Percentiles rank a stretch among this genome's conserved stretches.
These are phyloP conservation scores for Lithophane semibrunnea DNA, from an alignment of 2,888 invertebrate genomes.

Conservation along the genomic window DNA sequence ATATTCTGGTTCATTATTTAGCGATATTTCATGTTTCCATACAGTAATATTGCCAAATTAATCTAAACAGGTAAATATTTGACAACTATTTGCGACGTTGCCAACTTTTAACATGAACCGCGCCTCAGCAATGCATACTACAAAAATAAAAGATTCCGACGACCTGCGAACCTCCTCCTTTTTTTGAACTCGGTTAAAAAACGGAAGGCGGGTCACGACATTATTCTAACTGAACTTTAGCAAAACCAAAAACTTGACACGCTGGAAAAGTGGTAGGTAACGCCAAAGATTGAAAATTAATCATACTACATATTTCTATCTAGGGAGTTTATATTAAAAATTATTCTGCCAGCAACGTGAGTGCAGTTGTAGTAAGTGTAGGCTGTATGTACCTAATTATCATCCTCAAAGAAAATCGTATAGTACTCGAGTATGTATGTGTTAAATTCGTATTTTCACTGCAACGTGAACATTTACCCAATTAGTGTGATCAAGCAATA, in stretches of 20 bases:
- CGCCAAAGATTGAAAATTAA: not conserved
- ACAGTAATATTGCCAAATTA: too few relatives aligned
- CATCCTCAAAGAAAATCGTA: not conserved
- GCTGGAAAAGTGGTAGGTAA: not conserved
- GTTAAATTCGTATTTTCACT: not conserved
- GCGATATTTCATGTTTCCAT: too few relatives aligned
- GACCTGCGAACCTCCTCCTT: too few relatives aligned
- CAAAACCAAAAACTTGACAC: not conserved
- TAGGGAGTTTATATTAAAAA: too few relatives aligned
- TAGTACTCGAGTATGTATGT: not conserved
- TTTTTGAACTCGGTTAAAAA: too few relatives aligned
- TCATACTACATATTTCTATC: not conserved
- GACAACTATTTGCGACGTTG: too few relatives aligned
- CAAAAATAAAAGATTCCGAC: too few relatives aligned
- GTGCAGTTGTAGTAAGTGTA: not conserved
- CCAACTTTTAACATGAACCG: too few relatives aligned
- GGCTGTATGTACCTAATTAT: not conserved
- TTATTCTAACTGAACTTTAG: not conserved
- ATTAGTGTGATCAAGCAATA: slow-evolving; percentile 6
- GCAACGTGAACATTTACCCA: slow-evolving; percentile 11
- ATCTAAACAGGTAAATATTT: too few relatives aligned
- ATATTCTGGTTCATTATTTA: too few relatives aligned
- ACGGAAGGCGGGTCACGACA: not conserved
- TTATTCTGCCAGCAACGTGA: too few relatives aligned
- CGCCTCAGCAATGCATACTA: not conserved